A percentile compares a stretch with the other conserved stretches of the same genome.
phyloP scores from a whole-genome alignment of 2,113 vertebrate species.

The Aphyosemion australe region DNA sequence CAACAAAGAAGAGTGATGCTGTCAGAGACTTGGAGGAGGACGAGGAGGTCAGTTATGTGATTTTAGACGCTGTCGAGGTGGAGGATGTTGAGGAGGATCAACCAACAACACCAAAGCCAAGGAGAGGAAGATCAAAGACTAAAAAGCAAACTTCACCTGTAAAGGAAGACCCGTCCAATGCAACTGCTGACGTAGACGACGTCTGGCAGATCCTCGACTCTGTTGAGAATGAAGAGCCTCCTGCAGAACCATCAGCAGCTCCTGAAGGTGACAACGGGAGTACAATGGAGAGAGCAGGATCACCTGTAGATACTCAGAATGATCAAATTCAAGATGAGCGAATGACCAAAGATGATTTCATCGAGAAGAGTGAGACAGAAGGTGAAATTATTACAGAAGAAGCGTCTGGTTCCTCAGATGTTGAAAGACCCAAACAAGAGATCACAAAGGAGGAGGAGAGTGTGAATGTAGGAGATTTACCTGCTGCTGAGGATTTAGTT shows the following conservation, averaged over 20 bases:
- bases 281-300: not conserved
- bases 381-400: not conserved
- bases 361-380: not conserved
- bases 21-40: not conserved
- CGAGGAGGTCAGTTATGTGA: conserved; percentile 1
- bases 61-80: not conserved
- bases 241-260: not conserved
- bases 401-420: not conserved
- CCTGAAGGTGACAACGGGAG: not conserved
- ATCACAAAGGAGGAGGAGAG: not conserved
- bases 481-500: not conserved
- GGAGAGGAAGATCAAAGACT: not conserved
- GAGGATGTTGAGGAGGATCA: not conserved
- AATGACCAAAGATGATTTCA: not conserved
- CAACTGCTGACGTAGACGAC: not conserved
- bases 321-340: not conserved
- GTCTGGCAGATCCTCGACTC: not conserved
- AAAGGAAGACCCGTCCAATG: no score
- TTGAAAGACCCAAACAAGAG: not conserved
- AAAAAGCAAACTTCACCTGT: not conserved
- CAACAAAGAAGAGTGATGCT: conserved; percentile 1
- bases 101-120: not conserved
- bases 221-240: not conserved
- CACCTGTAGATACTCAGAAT: not conserved
- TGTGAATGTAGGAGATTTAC: not conserved